Percentiles rank a stretch among this genome's conserved stretches.
These are phyloP conservation scores for Macroramphosus scolopax DNA, from an alignment of 2,797 vertebrate genomes.

Conservation along the genomic window DNA sequence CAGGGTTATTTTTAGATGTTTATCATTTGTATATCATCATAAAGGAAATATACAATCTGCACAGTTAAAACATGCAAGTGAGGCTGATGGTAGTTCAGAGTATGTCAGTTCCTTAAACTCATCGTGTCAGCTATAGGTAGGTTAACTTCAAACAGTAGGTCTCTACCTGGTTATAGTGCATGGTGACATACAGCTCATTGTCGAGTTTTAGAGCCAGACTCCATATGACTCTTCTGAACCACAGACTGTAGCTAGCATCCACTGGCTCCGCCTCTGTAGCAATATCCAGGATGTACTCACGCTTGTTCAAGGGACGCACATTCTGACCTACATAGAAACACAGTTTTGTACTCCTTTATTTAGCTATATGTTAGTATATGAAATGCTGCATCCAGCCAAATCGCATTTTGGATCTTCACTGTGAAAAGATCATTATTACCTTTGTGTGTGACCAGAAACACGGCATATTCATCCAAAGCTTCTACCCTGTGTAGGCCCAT, in stretches of 20 bases:
- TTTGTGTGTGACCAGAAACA: constrained; percentile 89
- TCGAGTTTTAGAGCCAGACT: constrained; percentile 90
- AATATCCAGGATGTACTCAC: constrained; percentile 90
- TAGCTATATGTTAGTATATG: neutral
- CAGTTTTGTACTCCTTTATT: no score
- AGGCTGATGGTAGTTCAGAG: no score
- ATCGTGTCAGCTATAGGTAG: no score
- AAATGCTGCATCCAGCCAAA: neutral
- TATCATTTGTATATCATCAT: no score
- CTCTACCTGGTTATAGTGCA: constrained; percentile 98
- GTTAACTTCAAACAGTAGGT: no score
- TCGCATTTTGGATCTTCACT: no score
- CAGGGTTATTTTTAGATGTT: no score
- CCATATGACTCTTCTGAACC: constrained; percentile 95
- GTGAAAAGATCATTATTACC: constrained; percentile 59
- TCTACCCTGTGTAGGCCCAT: constrained; percentile 88
- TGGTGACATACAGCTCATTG: constrained; percentile 89
- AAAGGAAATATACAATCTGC: no score
- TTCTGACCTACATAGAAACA: constrained; percentile 82
- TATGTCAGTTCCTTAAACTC: no score
- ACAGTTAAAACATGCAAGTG: neutral
- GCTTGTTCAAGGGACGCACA: constrained; percentile 87
- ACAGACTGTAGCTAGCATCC: constrained; percentile 87
- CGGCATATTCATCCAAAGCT: constrained; percentile 87
- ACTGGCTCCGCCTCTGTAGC: constrained; percentile 82